These are phyloP conservation scores for Pholis gunnellus DNA, from an alignment of 2,113 vertebrate genomes.

Conservation along the genomic window DNA sequence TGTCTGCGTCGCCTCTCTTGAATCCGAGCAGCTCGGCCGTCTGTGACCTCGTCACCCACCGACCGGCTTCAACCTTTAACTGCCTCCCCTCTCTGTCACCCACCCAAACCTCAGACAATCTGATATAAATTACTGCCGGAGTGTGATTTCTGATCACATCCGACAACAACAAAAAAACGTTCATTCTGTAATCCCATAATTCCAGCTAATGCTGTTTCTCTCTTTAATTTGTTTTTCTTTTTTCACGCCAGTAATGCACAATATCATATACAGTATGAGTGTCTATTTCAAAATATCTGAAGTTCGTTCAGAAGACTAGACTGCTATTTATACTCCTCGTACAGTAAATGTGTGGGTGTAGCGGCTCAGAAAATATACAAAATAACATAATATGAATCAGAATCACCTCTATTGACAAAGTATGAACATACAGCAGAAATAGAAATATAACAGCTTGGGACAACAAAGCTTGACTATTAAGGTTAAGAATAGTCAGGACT, in stretches of 20 bases:
- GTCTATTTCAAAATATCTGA: no score
- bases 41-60: constrained; percentile 24
- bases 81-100: background rate
- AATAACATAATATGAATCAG: background rate
- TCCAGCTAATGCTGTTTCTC: background rate
- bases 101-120: background rate
- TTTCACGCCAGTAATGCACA: background rate
- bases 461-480: no score
- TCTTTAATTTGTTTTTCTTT: background rate
- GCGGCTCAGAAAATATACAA: background rate
- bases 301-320: no score
- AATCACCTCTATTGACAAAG: no score
- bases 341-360: background rate
- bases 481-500: no score
- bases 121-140: background rate
- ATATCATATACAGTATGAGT: background rate
- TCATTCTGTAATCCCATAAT: background rate
- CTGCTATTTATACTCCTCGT: background rate
- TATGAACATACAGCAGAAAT: no score
- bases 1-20: constrained; percentile 4
- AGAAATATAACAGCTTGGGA: no score
- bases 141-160: background rate
- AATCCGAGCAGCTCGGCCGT: background rate
- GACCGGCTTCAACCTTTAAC: background rate
- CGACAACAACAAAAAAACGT: background rate